Evolutionary conservation across 2,113 vertebrate genomes (phyloP).

Genomic region (Elaphurus davidianus): DNA sequence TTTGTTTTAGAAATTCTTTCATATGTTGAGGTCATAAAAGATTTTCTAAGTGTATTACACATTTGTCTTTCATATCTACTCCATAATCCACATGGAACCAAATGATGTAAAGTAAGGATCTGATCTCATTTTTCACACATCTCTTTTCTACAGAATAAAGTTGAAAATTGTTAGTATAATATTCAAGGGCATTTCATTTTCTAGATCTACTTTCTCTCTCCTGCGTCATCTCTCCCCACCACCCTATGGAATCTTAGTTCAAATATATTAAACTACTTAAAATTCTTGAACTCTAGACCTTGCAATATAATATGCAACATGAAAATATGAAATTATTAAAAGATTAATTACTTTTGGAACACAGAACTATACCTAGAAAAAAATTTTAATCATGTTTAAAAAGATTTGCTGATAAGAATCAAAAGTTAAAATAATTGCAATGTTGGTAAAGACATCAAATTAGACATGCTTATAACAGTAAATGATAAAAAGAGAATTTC

Average conservation of each 20-base stretch:
- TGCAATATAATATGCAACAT: background rate
- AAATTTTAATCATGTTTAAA: background rate
- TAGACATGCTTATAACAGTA: background rate
- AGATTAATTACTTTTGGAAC: background rate
- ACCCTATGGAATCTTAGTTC: background rate
- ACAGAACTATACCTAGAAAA: background rate
- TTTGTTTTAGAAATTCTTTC: background rate
- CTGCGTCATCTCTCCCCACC: background rate
- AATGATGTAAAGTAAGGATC: background rate
- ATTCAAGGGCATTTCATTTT: background rate
- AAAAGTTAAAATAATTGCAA: background rate
- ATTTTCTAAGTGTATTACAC: background rate
- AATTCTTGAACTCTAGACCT: background rate
- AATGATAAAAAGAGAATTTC: background rate
- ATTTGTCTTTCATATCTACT: background rate
- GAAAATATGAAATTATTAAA: background rate
- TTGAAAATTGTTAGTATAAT: background rate
- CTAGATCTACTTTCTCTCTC: background rate
- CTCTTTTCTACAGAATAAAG: background rate
- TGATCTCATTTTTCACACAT: background rate
- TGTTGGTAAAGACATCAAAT: background rate
- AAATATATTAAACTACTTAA: background rate
- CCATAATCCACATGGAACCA: background rate
- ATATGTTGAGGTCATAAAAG: background rate
- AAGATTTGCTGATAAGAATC: background rate